Conservation (phyloP, 2,113 vertebrate genomes). For the Tautogolabrus adspersus region DNA sequence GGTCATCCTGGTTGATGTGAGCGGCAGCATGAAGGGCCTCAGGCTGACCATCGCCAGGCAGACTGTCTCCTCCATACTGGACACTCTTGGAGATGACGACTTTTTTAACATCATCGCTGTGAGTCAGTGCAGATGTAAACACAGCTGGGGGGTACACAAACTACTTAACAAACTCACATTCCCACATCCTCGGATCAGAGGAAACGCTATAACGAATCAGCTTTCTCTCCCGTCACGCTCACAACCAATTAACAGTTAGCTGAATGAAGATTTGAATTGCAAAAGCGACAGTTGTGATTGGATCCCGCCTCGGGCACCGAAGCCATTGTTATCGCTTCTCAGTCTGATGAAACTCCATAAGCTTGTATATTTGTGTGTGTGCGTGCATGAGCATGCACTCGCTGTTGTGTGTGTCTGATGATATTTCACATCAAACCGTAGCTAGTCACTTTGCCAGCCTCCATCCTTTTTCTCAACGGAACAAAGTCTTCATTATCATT, state of each 20-base stretch:
- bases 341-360: constrained; percentile 53
- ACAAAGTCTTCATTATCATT: constrained; percentile 71
- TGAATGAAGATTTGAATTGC: constrained; percentile 79
- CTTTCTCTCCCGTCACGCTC: constrained; percentile 69
- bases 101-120: constrained; percentile 99
- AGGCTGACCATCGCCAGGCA: constrained; percentile 97
- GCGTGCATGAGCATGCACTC: neutral
- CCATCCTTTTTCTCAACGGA: constrained; percentile 32
- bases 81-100: constrained; percentile 98
- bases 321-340: constrained; percentile 72
- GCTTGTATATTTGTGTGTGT: constrained; percentile 19
- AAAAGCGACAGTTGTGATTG: constrained; percentile 75
- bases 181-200: constrained; percentile 54
- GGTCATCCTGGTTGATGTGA: constrained; percentile 96
- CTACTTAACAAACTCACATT: neutral
- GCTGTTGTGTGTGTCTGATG: constrained; percentile 50
- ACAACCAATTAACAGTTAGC: constrained; percentile 69
- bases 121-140: constrained; percentile 71
- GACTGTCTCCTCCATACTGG: constrained; percentile 97
- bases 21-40: constrained; percentile 98
- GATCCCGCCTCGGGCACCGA: constrained; percentile 66
- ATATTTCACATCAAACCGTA: constrained; percentile 66
- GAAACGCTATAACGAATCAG: constrained; percentile 64
- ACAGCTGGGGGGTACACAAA: neutral
- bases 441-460: constrained; percentile 54